Conservation (phyloP, 2,888 invertebrate species). For the Phalangium opilio region DNA sequence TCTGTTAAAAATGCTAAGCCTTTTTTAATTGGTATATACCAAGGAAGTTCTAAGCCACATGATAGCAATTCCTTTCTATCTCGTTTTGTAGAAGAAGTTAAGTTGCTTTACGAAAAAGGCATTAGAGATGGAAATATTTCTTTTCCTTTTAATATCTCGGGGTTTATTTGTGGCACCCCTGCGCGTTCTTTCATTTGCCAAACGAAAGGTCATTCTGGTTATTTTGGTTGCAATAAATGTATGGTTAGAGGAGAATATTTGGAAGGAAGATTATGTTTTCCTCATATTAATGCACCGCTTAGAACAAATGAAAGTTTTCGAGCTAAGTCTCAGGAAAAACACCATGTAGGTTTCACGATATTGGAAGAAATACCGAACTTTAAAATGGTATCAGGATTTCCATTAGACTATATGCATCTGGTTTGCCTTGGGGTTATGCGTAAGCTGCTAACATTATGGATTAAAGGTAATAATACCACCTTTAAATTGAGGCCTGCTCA, state of each 20-base stretch:
- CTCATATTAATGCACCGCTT: too few species aligned
- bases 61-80: background rate
- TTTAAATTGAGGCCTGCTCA: too few species aligned
- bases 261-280: too few species aligned
- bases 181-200: background rate
- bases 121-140: background rate
- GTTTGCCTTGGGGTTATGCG: slow-evolving; percentile 25
- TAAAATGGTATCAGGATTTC: slow-evolving; percentile 22
- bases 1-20: too few species aligned
- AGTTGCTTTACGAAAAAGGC: background rate
- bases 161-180: slow-evolving; percentile 1
- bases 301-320: slow-evolving; percentile 16
- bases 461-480: slow-evolving; percentile 14
- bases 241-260: too few species aligned
- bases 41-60: background rate
- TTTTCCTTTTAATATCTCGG: background rate
- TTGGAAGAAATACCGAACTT: slow-evolving; percentile 14
- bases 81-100: background rate
- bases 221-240: too few species aligned
- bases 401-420: slow-evolving; percentile 26
- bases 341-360: slow-evolving; percentile 17
- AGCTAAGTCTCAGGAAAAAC: slow-evolving; percentile 17
- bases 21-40: background rate
- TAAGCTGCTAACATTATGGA: slow-evolving; percentile 23
- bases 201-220: too few species aligned